Percentiles rank a stretch among this genome's conserved stretches.
Evolutionary conservation across 2,888 invertebrate genomes (phyloP).

Genomic region (Gastracanthus pulcherrimus): DNA sequence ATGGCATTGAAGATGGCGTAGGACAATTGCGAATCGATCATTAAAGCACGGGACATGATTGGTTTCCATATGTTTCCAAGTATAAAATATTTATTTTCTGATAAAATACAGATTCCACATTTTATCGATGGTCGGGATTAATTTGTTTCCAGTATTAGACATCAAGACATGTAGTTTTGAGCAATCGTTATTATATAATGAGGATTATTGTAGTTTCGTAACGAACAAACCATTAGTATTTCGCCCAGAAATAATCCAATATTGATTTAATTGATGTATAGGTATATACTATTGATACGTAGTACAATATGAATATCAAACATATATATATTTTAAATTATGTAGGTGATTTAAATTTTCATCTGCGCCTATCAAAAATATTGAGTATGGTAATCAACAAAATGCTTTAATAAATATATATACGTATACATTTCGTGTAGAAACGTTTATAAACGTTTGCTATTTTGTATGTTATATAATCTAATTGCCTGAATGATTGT

Average conservation of each 20-base stretch:
- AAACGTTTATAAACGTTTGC: background rate
- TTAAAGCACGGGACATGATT: background rate
- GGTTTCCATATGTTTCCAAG: background rate
- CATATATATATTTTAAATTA: too few species aligned
- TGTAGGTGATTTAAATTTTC: too few species aligned
- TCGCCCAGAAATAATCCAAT: background rate
- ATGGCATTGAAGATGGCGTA: too few species aligned
- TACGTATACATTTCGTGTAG: background rate
- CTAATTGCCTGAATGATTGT: background rate
- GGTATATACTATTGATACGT: background rate
- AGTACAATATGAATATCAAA: background rate
- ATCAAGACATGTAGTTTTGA: background rate
- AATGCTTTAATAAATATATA: too few species aligned
- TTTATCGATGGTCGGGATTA: background rate
- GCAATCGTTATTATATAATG: background rate
- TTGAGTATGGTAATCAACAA: too few species aligned
- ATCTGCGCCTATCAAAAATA: too few species aligned
- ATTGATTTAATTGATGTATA: background rate
- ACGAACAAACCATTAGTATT: background rate
- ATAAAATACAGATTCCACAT: background rate
- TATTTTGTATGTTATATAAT: background rate
- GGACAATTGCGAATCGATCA: background rate
- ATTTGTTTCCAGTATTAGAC: background rate
- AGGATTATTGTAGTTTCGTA: conserved; percentile 1
- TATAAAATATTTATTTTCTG: too few species aligned